Evolutionary conservation across 2,113 vertebrate genomes (phyloP).

Genomic region (Lepidothrix coronata): DNA sequence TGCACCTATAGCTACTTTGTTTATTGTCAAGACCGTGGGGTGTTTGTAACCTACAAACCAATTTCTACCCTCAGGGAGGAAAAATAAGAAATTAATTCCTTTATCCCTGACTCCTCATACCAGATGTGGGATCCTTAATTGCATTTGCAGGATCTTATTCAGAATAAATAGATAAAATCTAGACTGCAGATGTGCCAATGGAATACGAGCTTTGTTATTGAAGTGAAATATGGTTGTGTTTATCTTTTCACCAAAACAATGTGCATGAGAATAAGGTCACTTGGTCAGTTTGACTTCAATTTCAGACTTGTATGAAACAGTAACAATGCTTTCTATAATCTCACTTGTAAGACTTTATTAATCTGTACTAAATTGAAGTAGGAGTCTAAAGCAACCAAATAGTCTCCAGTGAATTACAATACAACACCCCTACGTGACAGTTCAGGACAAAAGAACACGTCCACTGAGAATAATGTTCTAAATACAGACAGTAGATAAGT

Average conservation of each 20-base stretch:
- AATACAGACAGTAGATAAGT: neutral
- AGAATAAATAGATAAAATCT: slow-evolving; percentile 25
- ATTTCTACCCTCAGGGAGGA: slow-evolving; percentile 10
- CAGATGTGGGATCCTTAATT: slow-evolving; percentile 42
- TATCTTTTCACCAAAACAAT: slow-evolving; percentile 3
- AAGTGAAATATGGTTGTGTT: neutral
- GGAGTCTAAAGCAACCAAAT: neutral
- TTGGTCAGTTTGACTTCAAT: slow-evolving; percentile 35
- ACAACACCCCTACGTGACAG: neutral
- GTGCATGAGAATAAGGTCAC: neutral
- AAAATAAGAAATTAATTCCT: slow-evolving; percentile 68
- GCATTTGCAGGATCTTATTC: slow-evolving; percentile 9
- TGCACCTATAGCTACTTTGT: slow-evolving; percentile 8
- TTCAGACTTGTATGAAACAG: slow-evolving; percentile 32
- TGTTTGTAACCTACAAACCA: slow-evolving; percentile 52
- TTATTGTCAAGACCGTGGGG: slow-evolving; percentile 26
- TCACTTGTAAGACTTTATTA: slow-evolving; percentile 4
- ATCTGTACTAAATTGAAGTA: slow-evolving; percentile 17
- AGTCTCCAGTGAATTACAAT: neutral
- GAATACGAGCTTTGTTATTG: slow-evolving; percentile 29
- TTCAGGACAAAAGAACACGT: neutral
- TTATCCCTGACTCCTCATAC: slow-evolving; percentile 9
- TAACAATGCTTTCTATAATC: slow-evolving; percentile 3
- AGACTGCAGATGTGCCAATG: neutral
- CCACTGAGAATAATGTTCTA: neutral